A percentile compares a stretch with the other conserved stretches of the same genome.
Evolutionary conservation across 2,888 invertebrate genomes (phyloP).

Genomic region (Scaptomyza cyrtandrae): DNA sequence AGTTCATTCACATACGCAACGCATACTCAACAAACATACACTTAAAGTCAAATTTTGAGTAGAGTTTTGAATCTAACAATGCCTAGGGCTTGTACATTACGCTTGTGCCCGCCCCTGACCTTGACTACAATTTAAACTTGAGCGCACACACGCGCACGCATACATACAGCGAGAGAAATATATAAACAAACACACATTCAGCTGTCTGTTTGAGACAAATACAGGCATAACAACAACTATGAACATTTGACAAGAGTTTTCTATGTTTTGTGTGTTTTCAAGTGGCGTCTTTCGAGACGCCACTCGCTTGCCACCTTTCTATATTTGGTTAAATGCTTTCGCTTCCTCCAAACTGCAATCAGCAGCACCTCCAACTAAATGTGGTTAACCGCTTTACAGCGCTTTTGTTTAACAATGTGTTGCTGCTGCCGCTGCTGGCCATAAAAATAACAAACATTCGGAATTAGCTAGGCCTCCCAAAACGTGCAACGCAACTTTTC

Average conservation of each 20-base stretch:
- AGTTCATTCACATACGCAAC: slow-evolving; percentile 67
- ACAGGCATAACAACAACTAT: slow-evolving; percentile 36
- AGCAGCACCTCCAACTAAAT: slow-evolving; percentile 18
- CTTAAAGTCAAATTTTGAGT: slow-evolving; percentile 35
- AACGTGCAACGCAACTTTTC: slow-evolving; percentile 64
- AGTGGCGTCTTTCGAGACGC: slow-evolving; percentile 52
- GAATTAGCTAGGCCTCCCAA: slow-evolving; percentile 17
- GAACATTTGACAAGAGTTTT: slow-evolving; percentile 42
- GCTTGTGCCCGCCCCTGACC: slow-evolving; percentile 67
- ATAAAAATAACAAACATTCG: slow-evolving; percentile 58
- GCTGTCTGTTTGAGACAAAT: slow-evolving; percentile 54
- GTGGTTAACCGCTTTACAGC: slow-evolving; percentile 18
- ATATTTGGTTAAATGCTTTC: slow-evolving; percentile 61
- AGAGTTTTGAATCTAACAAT: slow-evolving; percentile 37
- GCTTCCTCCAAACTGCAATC: slow-evolving; percentile 21
- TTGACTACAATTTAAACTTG: slow-evolving; percentile 64
- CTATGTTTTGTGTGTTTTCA: slow-evolving; percentile 17
- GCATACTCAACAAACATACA: slow-evolving; percentile 10
- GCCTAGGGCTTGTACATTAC: slow-evolving; percentile 43
- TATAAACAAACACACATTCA: slow-evolving; percentile 29
- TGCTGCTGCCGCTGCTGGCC: slow-evolving; percentile 13
- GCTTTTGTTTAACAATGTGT: slow-evolving; percentile 51
- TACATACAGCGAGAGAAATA: background rate
- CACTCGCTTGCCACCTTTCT: slow-evolving; percentile 33
- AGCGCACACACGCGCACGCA: slow-evolving; percentile 19